Base-by-base conservation (phyloP, 2,113 vertebrate species). In the Ailuropoda melanoleuca region DNA sequence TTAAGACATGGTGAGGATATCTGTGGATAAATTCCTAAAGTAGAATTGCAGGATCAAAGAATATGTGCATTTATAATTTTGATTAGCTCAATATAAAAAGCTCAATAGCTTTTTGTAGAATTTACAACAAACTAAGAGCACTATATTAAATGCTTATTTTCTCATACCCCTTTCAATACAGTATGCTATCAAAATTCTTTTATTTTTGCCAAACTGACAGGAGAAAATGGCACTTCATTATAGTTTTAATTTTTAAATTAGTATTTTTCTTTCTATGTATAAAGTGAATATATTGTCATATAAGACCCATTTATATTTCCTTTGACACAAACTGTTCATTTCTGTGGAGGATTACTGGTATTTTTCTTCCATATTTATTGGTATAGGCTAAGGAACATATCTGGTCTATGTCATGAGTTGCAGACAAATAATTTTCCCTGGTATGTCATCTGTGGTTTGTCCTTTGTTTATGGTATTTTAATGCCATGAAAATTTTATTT, bases 161-260 rank as follows among this genome's bases (percentile, higher is more conserved):
- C 15, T 84, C 82, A 95, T 1, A 92, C 8, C 6, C 6, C 39
- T 94, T 78, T 72, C 68, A 85, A n/a, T 80, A 58, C 1, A 80
- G 13, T 56, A 58, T 58, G 46, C 84, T 74, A 31, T 50, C 12
- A 94, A 58, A 84, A 39, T n/a, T 85, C 2, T 80, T 92, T 80
- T 83, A 55, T 84, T 53, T 68, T 64, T 70, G 14, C 8, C 56
- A 78, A 62, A 80, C 1, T 80, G 21, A 39, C 11, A 97, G 39
- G 19, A 26, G 15, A 85, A 96, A 94, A 80, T 94, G 19, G 11
- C 12, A 88, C 37, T 37, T 88, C 24, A 46, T 37, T 78, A 4
- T 18, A 46, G 48, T 55, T 70, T 88, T 50, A 39, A 92, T 72
- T 92, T 93, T 93, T 92, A 56, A 93, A 64, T 78, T 46, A 95